These are phyloP conservation scores for Enteromius trimaculatus DNA, from an alignment of 2,797 vertebrate species.

Conservation along the genomic window DNA sequence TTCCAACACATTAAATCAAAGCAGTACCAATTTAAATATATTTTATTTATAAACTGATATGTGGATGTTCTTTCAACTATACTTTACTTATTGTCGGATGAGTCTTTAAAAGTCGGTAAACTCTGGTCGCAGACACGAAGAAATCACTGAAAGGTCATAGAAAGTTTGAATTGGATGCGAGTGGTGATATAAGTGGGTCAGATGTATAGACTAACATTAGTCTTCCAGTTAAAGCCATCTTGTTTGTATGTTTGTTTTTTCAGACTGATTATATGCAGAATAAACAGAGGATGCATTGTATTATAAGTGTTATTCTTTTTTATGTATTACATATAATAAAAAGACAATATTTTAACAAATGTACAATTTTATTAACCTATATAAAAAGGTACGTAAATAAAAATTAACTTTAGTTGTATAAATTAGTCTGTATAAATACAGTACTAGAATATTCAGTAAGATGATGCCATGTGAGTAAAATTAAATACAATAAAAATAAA, in stretches of 20 bases:
- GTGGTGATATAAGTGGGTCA: not conserved
- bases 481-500: not conserved
- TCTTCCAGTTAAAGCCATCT: not conserved
- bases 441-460: not conserved
- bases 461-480: not conserved
- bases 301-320: not conserved
- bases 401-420: not conserved
- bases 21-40: not conserved
- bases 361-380: not conserved
- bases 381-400: not conserved
- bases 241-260: not conserved
- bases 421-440: not conserved
- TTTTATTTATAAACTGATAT: not conserved
- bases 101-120: not conserved
- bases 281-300: not conserved
- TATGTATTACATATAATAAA: not conserved
- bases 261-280: not conserved
- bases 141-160: too few species aligned
- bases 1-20: not conserved
- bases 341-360: not conserved
- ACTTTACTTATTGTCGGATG: not conserved
- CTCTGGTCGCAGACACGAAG: not conserved
- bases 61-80: not conserved
- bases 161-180: not conserved
- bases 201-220: not conserved